These are phyloP conservation scores for Palaemon carinicauda DNA, from an alignment of 1,140 invertebrate genomes.

Conservation along the genomic window DNA sequence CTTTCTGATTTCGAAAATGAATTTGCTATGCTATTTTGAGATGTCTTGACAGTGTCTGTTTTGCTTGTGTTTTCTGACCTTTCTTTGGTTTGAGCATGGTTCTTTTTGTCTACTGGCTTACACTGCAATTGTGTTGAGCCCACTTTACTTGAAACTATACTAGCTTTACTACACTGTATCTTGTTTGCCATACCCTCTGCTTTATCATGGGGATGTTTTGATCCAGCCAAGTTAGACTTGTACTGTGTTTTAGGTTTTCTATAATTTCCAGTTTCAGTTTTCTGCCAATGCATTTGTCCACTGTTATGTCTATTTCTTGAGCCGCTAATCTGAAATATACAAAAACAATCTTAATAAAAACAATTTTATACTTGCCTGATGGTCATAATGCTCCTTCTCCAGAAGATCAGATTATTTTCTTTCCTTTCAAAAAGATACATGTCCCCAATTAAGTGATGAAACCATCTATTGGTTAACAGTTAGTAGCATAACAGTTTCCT, in stretches of 20 bases:
- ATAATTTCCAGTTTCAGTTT: constrained; percentile 24
- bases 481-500: no score
- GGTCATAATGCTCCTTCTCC: no score
- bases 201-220: no score
- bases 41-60: neutral
- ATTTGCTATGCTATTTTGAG: neutral
- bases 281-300: constrained; percentile 39
- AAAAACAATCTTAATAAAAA: no score
- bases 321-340: constrained; percentile 17
- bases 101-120: constrained; percentile 27
- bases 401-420: no score
- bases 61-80: constrained; percentile 11
- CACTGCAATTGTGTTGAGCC: neutral
- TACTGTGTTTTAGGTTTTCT: constrained; percentile 36
- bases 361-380: no score
- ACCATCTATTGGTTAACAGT: no score
- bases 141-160: neutral
- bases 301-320: constrained; percentile 42
- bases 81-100: constrained; percentile 16
- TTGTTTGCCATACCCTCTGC: neutral
- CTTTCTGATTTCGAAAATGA: neutral
- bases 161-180: neutral
- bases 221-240: neutral
- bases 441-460: no score
- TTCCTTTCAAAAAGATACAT: no score